These are phyloP conservation scores for Erpornis zantholeuca DNA, from an alignment of 2,113 vertebrate genomes.

Conservation along the genomic window DNA sequence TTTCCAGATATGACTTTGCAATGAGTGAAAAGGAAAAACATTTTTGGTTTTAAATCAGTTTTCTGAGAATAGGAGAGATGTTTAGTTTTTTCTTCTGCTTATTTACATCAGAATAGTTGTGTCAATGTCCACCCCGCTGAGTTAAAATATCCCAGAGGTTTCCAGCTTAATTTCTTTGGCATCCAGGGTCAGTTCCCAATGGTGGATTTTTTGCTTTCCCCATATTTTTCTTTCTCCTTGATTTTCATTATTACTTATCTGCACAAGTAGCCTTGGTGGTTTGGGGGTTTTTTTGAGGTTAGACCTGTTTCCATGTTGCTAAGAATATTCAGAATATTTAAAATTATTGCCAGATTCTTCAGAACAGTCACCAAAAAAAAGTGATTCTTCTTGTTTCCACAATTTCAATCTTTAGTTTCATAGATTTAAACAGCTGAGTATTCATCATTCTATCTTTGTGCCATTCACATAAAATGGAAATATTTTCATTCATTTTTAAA, in stretches of 20 bases:
- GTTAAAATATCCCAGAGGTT: background rate
- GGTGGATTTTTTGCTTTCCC: rapidly evolving
- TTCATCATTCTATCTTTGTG: background rate
- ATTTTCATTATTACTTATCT: background rate
- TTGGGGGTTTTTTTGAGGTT: background rate
- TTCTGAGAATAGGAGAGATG: background rate
- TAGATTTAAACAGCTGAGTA: background rate
- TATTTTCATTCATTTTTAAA: background rate
- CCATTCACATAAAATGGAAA: background rate
- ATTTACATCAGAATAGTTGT: background rate
- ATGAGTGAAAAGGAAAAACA: background rate
- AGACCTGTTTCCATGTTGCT: background rate
- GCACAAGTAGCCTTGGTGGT: background rate
- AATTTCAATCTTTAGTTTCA: background rate
- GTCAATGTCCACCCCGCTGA: rapidly evolving
- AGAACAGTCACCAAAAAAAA: background rate
- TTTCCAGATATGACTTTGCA: background rate
- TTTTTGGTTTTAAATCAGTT: background rate
- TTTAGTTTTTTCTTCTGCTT: background rate
- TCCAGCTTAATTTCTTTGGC: background rate
- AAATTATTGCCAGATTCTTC: background rate
- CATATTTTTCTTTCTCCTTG: background rate
- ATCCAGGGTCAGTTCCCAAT: background rate
- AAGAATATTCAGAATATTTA: background rate
- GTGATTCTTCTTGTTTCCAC: background rate